These are phyloP conservation scores for Aphidoletes aphidimyza DNA, from an alignment of 2,888 invertebrate species.

Conservation along the genomic window DNA sequence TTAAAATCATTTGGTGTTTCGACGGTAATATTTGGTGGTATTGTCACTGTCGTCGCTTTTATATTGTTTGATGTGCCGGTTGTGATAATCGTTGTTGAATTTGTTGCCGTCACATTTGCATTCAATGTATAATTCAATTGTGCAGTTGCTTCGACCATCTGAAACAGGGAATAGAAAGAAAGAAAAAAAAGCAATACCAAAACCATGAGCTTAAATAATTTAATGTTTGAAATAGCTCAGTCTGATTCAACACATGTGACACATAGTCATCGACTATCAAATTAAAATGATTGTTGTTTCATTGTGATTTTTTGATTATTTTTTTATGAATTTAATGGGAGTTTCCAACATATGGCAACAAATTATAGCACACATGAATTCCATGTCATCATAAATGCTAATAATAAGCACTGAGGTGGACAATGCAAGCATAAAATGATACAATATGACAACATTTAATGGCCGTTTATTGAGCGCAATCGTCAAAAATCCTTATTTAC, in stretches of 20 bases:
- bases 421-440: no score
- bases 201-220: no score
- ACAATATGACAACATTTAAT: no score
- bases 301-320: neutral
- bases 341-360: neutral
- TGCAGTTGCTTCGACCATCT: constrained; percentile 10
- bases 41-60: neutral
- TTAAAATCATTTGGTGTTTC: constrained; percentile 32
- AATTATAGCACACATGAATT: neutral
- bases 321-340: constrained; percentile 1
- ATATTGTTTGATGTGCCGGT: neutral
- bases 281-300: neutral
- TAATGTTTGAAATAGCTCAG: no score
- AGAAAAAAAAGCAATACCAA: no score
- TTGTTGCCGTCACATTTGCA: neutral
- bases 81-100: neutral
- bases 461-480: no score
- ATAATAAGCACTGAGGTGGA: neutral
- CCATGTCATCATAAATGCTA: neutral
- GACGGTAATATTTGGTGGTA: neutral
- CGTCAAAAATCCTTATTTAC: no score
- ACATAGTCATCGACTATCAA: no score
- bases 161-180: neutral
- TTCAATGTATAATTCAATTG: constrained; percentile 27
- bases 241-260: no score